Evolutionary conservation across 2,797 vertebrate genomes (phyloP), one percentile per base, ranked within the genome.

Genomic region (Sebastes aleutianus): DNA sequence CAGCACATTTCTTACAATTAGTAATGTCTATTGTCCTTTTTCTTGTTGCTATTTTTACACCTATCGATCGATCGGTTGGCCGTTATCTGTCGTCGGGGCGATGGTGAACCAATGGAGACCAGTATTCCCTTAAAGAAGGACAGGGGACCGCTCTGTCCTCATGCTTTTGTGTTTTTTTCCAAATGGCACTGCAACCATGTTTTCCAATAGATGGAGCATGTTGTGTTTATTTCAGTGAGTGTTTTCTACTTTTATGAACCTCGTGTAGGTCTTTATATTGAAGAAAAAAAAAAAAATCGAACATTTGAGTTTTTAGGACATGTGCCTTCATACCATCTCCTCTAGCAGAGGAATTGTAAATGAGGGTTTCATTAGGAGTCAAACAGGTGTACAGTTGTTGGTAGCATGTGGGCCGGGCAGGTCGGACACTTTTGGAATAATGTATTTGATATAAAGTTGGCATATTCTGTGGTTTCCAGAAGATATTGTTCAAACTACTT

Each of bases 291-390:
- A 54, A n/a, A 54, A 54, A 29, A 29, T 4, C 58, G 29, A 74
- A 39, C 78, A 22, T 80, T 90, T 91, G 56, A 68, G 84, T 89
- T 90, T 86, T 78, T 88, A 85, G 89, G 89, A 91, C 89, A 87
- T 61, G 93, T 95, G 94, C 92, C 94, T 95, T 95, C 92, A 90
- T 88, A 86, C 75, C 73, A 90, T 86, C 79, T 93, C 91, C 89
- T 91, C 80, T 32, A 56, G 47, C 83, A 70, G 79, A 86, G 82
- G 80, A 76, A 83, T 61, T 85, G 85, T 89, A 74, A 69, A 79
- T 88, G 87, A 90, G 85, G 87, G 86, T 92, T 89, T 89, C n/a
- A 85, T 89, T 85, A 79, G 31, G 67, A 76, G 74, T 83, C 68
- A 76, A 47, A 61, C 64, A 63, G 63, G 29, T 75, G 79, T 67